Evolutionary conservation across 2,888 invertebrate species (phyloP).

Genomic region (Cheilosia variabilis): DNA sequence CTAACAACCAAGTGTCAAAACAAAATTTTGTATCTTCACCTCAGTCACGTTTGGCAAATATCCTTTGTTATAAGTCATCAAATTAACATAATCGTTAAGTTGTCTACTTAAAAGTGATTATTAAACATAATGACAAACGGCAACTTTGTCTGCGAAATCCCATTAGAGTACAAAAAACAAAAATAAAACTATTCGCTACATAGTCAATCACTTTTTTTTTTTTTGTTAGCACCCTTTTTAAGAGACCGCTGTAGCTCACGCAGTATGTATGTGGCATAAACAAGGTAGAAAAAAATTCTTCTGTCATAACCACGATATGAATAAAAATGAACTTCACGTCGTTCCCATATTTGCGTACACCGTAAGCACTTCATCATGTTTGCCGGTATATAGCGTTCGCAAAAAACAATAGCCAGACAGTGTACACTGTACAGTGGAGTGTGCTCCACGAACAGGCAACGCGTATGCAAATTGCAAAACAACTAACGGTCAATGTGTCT

Average conservation of each 20-base stretch:
- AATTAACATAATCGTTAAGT: not conserved
- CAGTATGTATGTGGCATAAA: not conserved
- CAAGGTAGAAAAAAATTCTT: not conserved
- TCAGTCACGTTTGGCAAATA: not conserved
- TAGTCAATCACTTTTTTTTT: not conserved
- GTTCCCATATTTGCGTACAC: not conserved
- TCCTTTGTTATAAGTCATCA: not conserved
- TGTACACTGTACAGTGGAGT: not conserved
- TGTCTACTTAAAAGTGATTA: not conserved
- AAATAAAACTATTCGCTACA: not conserved
- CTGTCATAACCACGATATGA: not conserved
- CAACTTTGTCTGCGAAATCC: not conserved
- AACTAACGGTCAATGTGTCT: not conserved
- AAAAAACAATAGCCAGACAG: not conserved
- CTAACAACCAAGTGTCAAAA: not conserved
- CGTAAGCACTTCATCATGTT: not conserved
- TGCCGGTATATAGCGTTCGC: not conserved
- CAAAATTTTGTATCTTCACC: not conserved
- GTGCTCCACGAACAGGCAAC: not conserved
- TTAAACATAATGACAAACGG: not conserved
- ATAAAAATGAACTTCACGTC: not conserved
- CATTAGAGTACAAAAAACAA: not conserved
- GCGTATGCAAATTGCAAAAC: constrained; percentile 8
- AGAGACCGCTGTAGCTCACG: not conserved
- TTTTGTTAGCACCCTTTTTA: not conserved